Evolutionary conservation across 2,797 vertebrate genomes (phyloP).

Genomic region (Sitta carolinensis): DNA sequence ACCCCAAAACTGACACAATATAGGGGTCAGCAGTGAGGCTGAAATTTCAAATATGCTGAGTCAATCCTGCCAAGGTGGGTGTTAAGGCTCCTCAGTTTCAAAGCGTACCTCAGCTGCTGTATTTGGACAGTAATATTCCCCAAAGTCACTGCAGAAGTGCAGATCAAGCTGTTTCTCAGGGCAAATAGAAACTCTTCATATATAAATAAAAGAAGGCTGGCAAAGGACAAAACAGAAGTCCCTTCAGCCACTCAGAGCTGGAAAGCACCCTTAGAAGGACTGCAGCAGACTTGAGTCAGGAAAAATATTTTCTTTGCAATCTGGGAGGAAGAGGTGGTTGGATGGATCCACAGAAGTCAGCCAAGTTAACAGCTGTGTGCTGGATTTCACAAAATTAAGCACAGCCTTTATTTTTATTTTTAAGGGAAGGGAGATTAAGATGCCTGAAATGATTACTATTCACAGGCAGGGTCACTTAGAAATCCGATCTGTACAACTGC

Average conservation of each 20-base stretch:
- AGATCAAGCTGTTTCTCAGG: neutral
- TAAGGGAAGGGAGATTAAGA: neutral
- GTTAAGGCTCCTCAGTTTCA: neutral
- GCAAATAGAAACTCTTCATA: neutral
- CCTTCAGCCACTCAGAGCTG: neutral
- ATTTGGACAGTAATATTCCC: neutral
- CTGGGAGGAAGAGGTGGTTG: neutral
- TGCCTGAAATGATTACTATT: neutral
- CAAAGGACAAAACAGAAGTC: neutral
- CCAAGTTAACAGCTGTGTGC: neutral
- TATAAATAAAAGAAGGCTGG: neutral
- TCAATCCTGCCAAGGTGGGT: neutral
- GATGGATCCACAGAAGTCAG: neutral
- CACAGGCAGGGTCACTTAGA: neutral
- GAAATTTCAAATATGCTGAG: neutral
- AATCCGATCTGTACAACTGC: neutral
- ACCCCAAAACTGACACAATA: neutral
- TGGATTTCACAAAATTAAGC: neutral
- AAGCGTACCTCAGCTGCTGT: neutral
- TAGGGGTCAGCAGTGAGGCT: neutral
- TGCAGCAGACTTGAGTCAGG: neutral
- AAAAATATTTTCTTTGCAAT: neutral
- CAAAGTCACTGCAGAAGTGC: neutral
- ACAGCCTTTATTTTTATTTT: conserved; percentile 10
- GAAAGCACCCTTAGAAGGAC: neutral